A percentile compares a stretch with the other conserved stretches of the same genome.
Evolutionary conservation across 2,113 vertebrate species (phyloP).

Genomic region (Mobula birostris): DNA sequence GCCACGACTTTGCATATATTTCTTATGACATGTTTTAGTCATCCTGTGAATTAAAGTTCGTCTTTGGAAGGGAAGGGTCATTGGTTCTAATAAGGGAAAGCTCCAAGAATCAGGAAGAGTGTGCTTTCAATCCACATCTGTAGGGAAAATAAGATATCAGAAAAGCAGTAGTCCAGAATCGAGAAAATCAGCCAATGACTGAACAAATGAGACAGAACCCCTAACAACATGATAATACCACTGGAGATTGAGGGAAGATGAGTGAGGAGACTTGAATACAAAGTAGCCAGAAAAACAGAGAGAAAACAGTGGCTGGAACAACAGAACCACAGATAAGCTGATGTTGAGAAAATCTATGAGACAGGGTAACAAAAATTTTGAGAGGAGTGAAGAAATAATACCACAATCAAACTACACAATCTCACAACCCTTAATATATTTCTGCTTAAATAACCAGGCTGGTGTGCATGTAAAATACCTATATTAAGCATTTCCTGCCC

Average conservation of each 20-base stretch:
- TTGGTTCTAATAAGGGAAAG: background rate
- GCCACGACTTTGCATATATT: background rate
- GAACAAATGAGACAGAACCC: background rate
- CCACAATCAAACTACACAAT: background rate
- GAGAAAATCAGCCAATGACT: background rate
- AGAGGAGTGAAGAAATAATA: background rate
- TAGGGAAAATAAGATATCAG: background rate
- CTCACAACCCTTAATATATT: background rate
- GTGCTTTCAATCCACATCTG: background rate
- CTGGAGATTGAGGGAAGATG: background rate
- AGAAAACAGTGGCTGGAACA: background rate
- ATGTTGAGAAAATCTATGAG: background rate
- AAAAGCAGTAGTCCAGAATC: background rate
- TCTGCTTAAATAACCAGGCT: background rate
- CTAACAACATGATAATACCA: background rate
- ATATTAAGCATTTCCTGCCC: background rate
- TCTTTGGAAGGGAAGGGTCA: background rate
- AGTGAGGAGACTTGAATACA: background rate
- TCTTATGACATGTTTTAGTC: background rate
- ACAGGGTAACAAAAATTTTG: background rate
- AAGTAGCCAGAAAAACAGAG: background rate
- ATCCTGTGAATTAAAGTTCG: background rate
- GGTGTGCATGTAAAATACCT: background rate
- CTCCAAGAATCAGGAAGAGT: background rate
- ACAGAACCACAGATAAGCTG: background rate